Evolutionary conservation across 35 echinoderm and acorn worm genomes (phyloP).

Genomic region (Lytechinus pictus): DNA sequence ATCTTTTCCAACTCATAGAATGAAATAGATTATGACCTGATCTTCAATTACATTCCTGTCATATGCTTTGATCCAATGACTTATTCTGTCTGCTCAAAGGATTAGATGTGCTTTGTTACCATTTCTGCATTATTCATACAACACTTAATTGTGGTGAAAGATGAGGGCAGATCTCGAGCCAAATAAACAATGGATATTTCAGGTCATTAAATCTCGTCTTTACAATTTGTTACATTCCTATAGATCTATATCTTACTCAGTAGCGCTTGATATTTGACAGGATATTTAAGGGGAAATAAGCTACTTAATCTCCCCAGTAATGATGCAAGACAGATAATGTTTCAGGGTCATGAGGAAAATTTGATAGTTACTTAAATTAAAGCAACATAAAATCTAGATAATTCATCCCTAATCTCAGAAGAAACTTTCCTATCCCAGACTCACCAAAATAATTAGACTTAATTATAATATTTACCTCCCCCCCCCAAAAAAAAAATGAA

Average conservation of each 20-base stretch:
- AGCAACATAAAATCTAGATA: no score
- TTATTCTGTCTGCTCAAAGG: neutral
- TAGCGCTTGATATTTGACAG: neutral
- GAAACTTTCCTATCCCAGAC: slow-evolving; percentile 5
- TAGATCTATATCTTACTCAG: neutral
- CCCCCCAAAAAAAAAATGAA: no score
- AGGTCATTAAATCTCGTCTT: neutral
- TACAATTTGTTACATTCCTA: neutral
- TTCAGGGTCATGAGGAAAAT: neutral
- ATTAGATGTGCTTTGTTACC: neutral
- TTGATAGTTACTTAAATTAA: neutral
- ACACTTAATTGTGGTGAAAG: neutral
- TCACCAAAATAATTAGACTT: no score
- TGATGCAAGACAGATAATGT: neutral
- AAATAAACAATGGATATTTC: neutral
- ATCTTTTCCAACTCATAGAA: neutral
- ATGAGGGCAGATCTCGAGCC: neutral
- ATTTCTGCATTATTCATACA: neutral
- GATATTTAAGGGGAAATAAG: neutral
- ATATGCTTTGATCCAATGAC: neutral
- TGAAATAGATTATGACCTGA: neutral
- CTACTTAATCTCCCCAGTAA: neutral
- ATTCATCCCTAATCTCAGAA: neutral
- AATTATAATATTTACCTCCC: no score
- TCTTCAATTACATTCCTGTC: neutral